Conservation (phyloP, 2,113 vertebrate genomes). For the Sterna hirundo region DNA sequence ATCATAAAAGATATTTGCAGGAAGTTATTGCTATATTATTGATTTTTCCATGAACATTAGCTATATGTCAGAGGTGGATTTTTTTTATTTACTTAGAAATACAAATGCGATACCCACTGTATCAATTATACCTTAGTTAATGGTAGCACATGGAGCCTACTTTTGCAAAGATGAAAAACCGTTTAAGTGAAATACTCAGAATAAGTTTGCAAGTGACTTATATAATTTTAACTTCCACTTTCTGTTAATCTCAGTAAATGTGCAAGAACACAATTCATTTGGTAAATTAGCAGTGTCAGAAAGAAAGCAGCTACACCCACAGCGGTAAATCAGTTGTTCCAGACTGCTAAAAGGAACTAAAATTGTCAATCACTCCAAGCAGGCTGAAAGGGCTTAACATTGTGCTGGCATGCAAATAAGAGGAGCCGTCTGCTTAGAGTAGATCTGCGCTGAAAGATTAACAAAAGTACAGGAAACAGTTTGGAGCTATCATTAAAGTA, state of each 20-base stretch:
- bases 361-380: conserved; percentile 48
- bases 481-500: conserved; percentile 28
- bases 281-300: conserved; percentile 34
- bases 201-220: neutral
- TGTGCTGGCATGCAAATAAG: conserved; percentile 42
- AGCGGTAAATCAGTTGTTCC: conserved; percentile 42
- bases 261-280: conserved; percentile 35
- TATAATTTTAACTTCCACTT: conserved; percentile 32
- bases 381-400: conserved; percentile 36
- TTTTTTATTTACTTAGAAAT: conserved; percentile 3
- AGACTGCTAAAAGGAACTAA: conserved; percentile 45
- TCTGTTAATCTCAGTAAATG: conserved; percentile 7
- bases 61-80: neutral
- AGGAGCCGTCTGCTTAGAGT: neutral
- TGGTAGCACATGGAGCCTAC: neutral
- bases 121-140: neutral
- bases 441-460: conserved; percentile 17
- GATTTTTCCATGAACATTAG: conserved; percentile 1
- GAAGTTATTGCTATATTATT: neutral
- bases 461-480: neutral
- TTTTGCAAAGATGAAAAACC: neutral
- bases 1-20: neutral
- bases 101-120: neutral
- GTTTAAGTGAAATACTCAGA: neutral
- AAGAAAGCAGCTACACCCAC: conserved; percentile 52